A percentile compares a stretch with the other conserved stretches of the same genome.
phyloP scores from a whole-genome alignment of 2,888 invertebrate species.

The Tiliacea aurago region DNA sequence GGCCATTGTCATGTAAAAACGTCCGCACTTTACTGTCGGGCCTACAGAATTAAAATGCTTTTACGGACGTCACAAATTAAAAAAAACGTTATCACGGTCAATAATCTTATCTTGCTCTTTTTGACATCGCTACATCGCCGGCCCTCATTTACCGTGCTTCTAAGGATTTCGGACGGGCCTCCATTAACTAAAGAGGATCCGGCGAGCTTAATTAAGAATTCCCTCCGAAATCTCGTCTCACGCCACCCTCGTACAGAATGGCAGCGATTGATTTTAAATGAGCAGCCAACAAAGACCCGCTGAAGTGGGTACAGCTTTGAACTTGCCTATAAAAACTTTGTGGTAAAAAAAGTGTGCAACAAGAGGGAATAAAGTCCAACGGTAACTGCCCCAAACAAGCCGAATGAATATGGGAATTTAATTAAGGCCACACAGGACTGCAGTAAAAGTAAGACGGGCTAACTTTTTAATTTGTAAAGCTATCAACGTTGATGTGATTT shows the following conservation, averaged over 20 bases:
- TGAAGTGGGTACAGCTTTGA: slow-evolving; percentile 76
- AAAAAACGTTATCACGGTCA: slow-evolving; percentile 72
- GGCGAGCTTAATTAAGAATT: slow-evolving; percentile 89
- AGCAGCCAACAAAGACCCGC: slow-evolving; percentile 82
- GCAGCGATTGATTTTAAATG: slow-evolving; percentile 89
- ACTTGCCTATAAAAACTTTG: slow-evolving; percentile 81
- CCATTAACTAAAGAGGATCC: slow-evolving; percentile 89
- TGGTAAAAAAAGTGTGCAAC: slow-evolving; percentile 71
- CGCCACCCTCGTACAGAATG: slow-evolving; percentile 82
- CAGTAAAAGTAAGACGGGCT: slow-evolving; percentile 57
- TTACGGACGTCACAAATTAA: slow-evolving; percentile 74
- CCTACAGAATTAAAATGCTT: slow-evolving; percentile 64
- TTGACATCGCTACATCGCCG: slow-evolving; percentile 76
- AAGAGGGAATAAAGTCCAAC: slow-evolving; percentile 62
- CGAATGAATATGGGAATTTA: slow-evolving; percentile 66
- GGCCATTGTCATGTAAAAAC: slow-evolving; percentile 45
- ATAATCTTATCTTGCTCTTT: slow-evolving; percentile 79
- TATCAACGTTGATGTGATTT: slow-evolving; percentile 56
- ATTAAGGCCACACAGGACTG: slow-evolving; percentile 60
- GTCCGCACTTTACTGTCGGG: slow-evolving; percentile 27
- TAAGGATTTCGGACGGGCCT: slow-evolving; percentile 83
- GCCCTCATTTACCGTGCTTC: slow-evolving; percentile 82
- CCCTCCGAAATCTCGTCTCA: slow-evolving; percentile 87
- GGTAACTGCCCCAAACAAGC: slow-evolving; percentile 60
- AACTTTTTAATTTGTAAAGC: slow-evolving; percentile 64